Evolutionary conservation across 2,113 vertebrate species (phyloP).

Genomic region (Zosterops lateralis): DNA sequence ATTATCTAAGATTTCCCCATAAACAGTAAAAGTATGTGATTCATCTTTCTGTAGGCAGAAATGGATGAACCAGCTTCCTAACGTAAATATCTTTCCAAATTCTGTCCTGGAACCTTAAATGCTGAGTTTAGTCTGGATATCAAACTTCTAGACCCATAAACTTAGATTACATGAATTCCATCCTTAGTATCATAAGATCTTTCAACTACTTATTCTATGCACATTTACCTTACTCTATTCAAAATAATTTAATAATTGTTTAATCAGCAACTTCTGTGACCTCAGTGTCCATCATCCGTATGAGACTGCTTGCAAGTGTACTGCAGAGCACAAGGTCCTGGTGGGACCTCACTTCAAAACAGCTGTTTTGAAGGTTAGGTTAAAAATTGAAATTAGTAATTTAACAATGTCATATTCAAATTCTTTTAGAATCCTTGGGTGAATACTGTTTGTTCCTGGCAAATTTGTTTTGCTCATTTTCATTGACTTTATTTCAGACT

Average conservation of each 20-base stretch:
- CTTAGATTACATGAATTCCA: not conserved
- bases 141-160: not conserved
- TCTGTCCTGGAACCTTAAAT: not conserved
- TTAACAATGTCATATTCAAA: not conserved
- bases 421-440: not conserved
- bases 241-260: not conserved
- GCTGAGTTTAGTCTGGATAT: not conserved
- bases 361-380: not conserved
- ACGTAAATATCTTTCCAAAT: not conserved
- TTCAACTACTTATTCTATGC: not conserved
- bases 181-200: not conserved
- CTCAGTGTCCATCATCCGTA: not conserved
- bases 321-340: not conserved
- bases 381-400: not conserved
- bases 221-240: not conserved
- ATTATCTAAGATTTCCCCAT: not conserved
- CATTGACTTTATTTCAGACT: not conserved
- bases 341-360: fast-evolving
- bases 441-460: not conserved
- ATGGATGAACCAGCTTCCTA: not conserved
- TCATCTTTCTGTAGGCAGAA: not conserved
- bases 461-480: not conserved
- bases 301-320: not conserved
- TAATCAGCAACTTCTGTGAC: not conserved
- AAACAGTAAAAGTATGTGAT: not conserved